These are phyloP conservation scores for Oreohelix idahoensis DNA, from an alignment of 1,140 invertebrate genomes.

Conservation along the genomic window DNA sequence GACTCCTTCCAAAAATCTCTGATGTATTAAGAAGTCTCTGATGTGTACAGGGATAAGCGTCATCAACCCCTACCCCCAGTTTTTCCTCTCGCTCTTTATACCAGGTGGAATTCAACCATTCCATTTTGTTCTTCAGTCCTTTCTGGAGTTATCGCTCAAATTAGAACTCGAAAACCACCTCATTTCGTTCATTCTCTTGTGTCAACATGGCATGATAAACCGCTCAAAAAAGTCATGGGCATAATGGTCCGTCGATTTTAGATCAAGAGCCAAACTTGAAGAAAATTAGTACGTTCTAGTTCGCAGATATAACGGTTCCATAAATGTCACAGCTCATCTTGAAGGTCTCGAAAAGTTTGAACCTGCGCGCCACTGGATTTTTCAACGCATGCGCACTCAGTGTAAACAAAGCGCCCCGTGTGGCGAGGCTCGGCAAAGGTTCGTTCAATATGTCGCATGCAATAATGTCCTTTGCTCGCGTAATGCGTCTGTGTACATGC, in stretches of 20 bases:
- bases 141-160: background rate
- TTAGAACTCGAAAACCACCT: background rate
- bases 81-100: background rate
- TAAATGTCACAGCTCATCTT: background rate
- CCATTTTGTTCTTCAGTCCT: background rate
- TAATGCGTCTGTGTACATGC: slow-evolving; percentile 8
- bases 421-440: slow-evolving; percentile 8
- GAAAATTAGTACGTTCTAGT: background rate
- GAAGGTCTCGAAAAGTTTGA: background rate
- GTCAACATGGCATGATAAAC: background rate
- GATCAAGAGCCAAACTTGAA: background rate
- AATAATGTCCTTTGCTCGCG: slow-evolving; percentile 13
- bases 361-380: slow-evolving; percentile 27
- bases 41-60: background rate
- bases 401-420: slow-evolving; percentile 34
- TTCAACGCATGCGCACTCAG: slow-evolving; percentile 31
- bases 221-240: background rate
- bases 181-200: background rate
- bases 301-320: background rate
- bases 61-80: background rate
- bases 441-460: slow-evolving; percentile 21
- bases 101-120: background rate
- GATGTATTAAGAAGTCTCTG: background rate
- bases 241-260: background rate
- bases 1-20: background rate